Evolutionary conservation across 2,888 invertebrate species (phyloP).

Genomic region (Phania funesta): DNA sequence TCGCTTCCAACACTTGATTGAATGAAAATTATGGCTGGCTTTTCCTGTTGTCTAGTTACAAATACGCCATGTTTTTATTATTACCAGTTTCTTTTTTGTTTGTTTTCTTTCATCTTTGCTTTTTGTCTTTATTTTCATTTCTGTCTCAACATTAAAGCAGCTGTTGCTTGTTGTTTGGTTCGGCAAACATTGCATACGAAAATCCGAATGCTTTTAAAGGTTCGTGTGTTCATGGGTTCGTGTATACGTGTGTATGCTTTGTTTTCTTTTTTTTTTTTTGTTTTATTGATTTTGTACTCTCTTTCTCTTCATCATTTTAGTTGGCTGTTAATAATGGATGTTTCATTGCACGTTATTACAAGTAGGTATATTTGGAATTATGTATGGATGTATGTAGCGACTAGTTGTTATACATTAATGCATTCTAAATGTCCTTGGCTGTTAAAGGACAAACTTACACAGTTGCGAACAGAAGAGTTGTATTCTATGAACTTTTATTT

Average conservation of each 20-base stretch:
- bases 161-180: constrained; percentile 59
- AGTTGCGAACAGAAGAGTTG: constrained; percentile 11
- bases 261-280: constrained; percentile 2
- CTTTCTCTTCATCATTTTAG: neutral
- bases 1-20: neutral
- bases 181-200: neutral
- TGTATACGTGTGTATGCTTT: neutral
- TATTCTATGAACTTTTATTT: neutral
- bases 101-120: constrained; percentile 16
- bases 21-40: constrained; percentile 1
- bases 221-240: neutral
- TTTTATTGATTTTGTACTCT: constrained; percentile 53
- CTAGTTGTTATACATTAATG: constrained; percentile 25
- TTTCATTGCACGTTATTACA: constrained; percentile 58
- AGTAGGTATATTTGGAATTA: constrained; percentile 10
- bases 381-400: neutral
- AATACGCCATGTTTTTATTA: constrained; percentile 45
- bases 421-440: constrained; percentile 59
- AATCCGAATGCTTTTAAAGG: neutral
- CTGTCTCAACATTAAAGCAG: constrained; percentile 27
- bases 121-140: neutral
- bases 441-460: constrained; percentile 60
- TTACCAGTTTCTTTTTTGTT: constrained; percentile 3
- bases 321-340: constrained; percentile 62
- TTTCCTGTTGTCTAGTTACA: constrained; percentile 22